These are phyloP conservation scores for Drosophila colorata DNA, from an alignment of 2,888 invertebrate genomes.

Conservation along the genomic window DNA sequence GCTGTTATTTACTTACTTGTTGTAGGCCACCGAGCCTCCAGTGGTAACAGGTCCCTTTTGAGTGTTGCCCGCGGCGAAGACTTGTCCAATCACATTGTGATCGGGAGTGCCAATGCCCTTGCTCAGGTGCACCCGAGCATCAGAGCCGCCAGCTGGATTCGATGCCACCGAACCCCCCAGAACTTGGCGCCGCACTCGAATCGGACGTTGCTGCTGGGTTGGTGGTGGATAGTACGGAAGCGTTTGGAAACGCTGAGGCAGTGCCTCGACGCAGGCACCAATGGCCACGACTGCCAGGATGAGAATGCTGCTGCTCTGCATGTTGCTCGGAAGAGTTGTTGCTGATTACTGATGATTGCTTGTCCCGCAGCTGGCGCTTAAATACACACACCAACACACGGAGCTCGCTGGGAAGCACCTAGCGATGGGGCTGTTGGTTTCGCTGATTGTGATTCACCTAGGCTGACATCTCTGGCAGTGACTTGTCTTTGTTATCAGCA, in stretches of 20 bases:
- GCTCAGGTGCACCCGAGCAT: slow-evolving; percentile 69
- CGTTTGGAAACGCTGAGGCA: slow-evolving; percentile 50
- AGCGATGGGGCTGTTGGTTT: not conserved
- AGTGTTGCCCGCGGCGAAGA: slow-evolving; percentile 70
- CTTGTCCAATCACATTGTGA: slow-evolving; percentile 75
- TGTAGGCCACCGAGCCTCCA: slow-evolving; percentile 66
- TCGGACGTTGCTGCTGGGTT: slow-evolving; percentile 13
- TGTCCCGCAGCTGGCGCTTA: slow-evolving; percentile 25
- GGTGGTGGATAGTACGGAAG: slow-evolving; percentile 60
- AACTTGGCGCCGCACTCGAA: slow-evolving; percentile 65
- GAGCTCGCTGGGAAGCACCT: slow-evolving; percentile 40
- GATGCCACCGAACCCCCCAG: slow-evolving; percentile 69
- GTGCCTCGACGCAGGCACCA: slow-evolving; percentile 51
- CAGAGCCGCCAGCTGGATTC: slow-evolving; percentile 75
- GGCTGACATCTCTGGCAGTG: slow-evolving; percentile 20
- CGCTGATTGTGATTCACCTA: slow-evolving; percentile 41
- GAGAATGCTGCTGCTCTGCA: slow-evolving; percentile 59
- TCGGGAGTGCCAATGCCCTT: slow-evolving; percentile 75
- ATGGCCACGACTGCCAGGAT: slow-evolving; percentile 58
- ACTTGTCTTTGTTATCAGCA: slow-evolving; percentile 29
- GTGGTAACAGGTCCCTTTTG: slow-evolving; percentile 63
- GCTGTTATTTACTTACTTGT: slow-evolving; percentile 42
- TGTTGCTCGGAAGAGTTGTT: slow-evolving; percentile 32
- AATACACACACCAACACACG: slow-evolving; percentile 30
- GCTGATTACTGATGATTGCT: slow-evolving; percentile 44